Conservation (phyloP, 1,140 invertebrate species). For the Drosophila burlai region DNA sequence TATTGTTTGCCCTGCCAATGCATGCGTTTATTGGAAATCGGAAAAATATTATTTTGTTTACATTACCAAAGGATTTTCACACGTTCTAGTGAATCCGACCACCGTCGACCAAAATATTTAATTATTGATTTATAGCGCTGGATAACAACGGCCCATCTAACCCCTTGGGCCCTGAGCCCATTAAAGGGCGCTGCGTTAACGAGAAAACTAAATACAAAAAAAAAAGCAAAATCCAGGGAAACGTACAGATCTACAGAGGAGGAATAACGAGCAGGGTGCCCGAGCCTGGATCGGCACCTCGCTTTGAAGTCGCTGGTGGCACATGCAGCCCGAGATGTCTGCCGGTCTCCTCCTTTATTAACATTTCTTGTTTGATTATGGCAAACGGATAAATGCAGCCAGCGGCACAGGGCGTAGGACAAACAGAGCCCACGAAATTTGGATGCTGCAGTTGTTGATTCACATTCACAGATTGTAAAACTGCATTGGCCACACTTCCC, state of each 20-base stretch:
- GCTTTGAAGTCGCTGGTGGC: conserved; percentile 71
- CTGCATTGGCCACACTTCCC: conserved; percentile 45
- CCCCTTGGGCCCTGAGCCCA: conserved; percentile 36
- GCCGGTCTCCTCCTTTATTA: conserved; percentile 64
- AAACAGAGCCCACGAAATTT: conserved; percentile 51
- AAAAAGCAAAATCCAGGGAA: conserved; percentile 21
- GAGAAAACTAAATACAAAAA: conserved; percentile 63
- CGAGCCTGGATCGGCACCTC: conserved; percentile 42
- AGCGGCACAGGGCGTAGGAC: conserved; percentile 35
- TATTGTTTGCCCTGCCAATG: conserved; percentile 56
- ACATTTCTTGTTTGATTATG: conserved; percentile 76
- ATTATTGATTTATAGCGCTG: conserved; percentile 76
- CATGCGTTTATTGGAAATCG: conserved; percentile 64
- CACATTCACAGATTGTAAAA: conserved; percentile 52
- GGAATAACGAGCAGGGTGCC: conserved; percentile 60
- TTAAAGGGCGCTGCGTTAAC: conserved; percentile 70
- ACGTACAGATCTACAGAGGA: conserved; percentile 19
- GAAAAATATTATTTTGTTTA: conserved; percentile 73
- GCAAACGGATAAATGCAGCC: conserved; percentile 71
- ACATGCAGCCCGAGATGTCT: conserved; percentile 47
- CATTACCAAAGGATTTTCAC: conserved; percentile 78
- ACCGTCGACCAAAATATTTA: conserved; percentile 59
- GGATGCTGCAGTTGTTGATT: conserved; percentile 51
- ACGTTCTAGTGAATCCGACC: conserved; percentile 54
- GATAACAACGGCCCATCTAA: conserved; percentile 23